These are phyloP conservation scores for Mimas tiliae DNA, from an alignment of 2,888 invertebrate species.

Conservation along the genomic window DNA sequence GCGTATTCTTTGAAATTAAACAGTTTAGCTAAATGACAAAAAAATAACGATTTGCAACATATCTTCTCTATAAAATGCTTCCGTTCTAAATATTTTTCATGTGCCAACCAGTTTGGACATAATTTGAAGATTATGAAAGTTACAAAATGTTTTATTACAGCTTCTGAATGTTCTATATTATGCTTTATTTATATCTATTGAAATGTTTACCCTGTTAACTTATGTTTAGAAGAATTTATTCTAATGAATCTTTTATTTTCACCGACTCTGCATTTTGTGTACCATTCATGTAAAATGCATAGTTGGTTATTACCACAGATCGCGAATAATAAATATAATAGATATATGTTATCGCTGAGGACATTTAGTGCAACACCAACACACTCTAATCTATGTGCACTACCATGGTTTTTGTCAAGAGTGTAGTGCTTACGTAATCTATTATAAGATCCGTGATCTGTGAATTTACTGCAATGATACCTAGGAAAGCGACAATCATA, in stretches of 20 bases:
- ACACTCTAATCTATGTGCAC: too few species aligned
- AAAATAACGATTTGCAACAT: conserved; percentile 30
- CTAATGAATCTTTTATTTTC: not conserved
- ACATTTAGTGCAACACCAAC: too few species aligned
- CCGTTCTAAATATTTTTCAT: conserved; percentile 38
- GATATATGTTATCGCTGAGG: too few species aligned
- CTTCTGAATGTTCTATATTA: conserved; percentile 29
- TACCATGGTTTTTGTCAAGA: too few species aligned
- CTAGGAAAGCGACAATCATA: too few species aligned
- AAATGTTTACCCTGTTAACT: conserved; percentile 15
- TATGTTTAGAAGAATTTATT: not conserved
- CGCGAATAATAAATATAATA: too few species aligned
- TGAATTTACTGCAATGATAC: too few species aligned
- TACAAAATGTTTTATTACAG: conserved; percentile 35
- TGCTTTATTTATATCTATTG: conserved; percentile 30
- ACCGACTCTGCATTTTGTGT: not conserved
- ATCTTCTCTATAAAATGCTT: conserved; percentile 30
- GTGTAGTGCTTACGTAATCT: too few species aligned
- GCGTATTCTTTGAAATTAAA: too few species aligned
- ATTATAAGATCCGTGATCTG: too few species aligned
- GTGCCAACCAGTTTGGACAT: conserved; percentile 48
- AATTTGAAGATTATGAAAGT: conserved; percentile 31
- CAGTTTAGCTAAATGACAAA: too few species aligned
- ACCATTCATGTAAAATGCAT: not conserved
- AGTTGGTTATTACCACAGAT: not conserved